Base-by-base conservation (phyloP, 2,113 vertebrate species). In the Zeus faber region DNA sequence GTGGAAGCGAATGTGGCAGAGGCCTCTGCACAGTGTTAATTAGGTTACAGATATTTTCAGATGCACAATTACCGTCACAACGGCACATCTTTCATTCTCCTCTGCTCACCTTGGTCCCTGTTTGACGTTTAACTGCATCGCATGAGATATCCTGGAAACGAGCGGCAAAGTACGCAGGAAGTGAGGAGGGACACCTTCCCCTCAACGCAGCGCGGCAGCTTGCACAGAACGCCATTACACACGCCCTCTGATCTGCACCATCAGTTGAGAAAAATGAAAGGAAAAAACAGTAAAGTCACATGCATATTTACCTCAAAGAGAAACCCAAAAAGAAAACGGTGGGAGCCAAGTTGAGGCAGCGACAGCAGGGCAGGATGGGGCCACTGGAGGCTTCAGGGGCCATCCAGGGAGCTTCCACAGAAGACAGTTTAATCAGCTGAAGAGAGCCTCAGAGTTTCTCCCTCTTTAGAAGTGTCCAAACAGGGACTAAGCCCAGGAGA, bases 11-110 rank as follows among this genome's bases (percentile, higher is more conserved):
- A 80, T 24, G 72, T 44, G 20, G 70, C 68, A 74, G 72, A 78
- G 74, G 72, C 77, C 70, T 70, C 63, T 46, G 72, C 57, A 45
- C 64, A 31, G 72, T 77, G 79, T 81, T 79, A 85, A 89, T 88
- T 81, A 71, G 76, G 83, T 81, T 82, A 79, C 76, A 58, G 65
- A 82, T 74, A 76, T 66, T 83, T 85, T 80, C 56, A 73, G 18
- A 60, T 65, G 66, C 69, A 67, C 74, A 81, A 79, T 80, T 74
- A 84, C 70, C 82, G 70, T 83, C 71, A 72, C 76, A 81, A 70
- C 50, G 70, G 66, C 67, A 82, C 51, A 62, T 70, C 68, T 70
- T 75, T 67, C 49, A 1, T 18, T 5, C n/a, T 31, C 14, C 45
- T 71, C 67, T 56, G 47, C 56, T 49, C 62, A 62, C 57, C 22